Conservation (phyloP, 1,140 invertebrate species). For the Monomorium pharaonis region DNA sequence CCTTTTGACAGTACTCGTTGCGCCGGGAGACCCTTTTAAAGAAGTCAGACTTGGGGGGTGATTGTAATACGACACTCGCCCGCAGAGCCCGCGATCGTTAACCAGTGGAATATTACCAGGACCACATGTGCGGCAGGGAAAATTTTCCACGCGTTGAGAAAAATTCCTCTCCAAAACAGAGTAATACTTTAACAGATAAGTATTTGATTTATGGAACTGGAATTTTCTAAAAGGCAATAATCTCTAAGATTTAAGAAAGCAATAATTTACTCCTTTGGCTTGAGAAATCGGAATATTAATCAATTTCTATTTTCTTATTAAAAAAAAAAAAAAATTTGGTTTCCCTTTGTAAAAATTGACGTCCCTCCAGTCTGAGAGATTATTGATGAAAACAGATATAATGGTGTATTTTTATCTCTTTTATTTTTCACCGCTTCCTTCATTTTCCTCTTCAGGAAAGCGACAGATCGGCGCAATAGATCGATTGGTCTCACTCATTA, state of each 20-base stretch:
- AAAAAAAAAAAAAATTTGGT: background rate
- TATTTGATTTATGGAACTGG: background rate
- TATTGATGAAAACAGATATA: background rate
- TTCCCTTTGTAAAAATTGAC: too few species aligned
- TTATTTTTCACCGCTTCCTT: background rate
- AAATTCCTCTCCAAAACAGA: background rate
- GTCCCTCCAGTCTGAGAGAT: background rate
- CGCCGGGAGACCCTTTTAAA: constrained; percentile 27
- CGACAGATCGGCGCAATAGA: constrained; percentile 22
- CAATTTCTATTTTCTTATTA: background rate
- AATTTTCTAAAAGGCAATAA: too few species aligned
- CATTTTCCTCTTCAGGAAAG: background rate
- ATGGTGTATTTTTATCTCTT: background rate
- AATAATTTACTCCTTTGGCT: background rate
- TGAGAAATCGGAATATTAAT: background rate
- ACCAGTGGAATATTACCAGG: constrained; percentile 62
- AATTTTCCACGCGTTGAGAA: constrained; percentile 15
- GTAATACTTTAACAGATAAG: background rate
- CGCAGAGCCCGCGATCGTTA: constrained; percentile 21
- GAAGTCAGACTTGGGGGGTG: constrained; percentile 37
- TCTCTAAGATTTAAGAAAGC: background rate
- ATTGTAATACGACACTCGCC: constrained; percentile 38
- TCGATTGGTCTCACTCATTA: constrained; percentile 54
- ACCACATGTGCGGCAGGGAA: background rate
- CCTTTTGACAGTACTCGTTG: constrained; percentile 48